Conservation (phyloP, 2,888 invertebrate genomes). For the Agrotis segetum region DNA sequence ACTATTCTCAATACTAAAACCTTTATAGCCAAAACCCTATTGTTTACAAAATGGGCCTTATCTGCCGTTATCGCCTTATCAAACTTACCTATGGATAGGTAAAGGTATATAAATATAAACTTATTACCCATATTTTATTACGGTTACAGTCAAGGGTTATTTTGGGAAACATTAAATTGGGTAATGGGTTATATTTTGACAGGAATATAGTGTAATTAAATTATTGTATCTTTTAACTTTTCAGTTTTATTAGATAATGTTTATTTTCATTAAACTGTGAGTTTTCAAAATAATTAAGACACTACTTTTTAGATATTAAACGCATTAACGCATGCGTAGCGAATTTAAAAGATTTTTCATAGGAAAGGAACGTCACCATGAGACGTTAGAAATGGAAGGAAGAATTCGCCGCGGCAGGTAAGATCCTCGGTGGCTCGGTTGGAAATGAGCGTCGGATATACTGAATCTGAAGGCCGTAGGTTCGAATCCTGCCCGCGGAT, state of each 20-base stretch:
- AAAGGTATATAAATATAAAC: conserved; percentile 23
- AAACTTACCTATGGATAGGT: conserved; percentile 12
- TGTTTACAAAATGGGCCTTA: conserved; percentile 30
- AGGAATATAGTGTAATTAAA: neutral
- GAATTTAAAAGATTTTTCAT: no score
- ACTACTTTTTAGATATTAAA: no score
- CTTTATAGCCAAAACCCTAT: conserved; percentile 13
- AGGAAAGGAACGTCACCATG: no score
- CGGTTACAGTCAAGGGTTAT: conserved; percentile 53
- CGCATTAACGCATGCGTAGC: no score
- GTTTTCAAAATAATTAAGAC: neutral
- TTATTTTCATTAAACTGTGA: no score
- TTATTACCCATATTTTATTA: conserved; percentile 54
- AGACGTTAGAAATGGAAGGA: no score
- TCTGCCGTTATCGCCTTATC: conserved; percentile 39
- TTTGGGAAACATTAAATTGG: conserved; percentile 47
- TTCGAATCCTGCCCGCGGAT: no score
- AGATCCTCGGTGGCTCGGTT: no score
- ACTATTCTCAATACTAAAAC: conserved; percentile 3
- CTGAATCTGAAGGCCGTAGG: no score
- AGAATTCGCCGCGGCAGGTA: no score
- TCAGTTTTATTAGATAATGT: no score
- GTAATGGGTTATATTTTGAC: conserved; percentile 37
- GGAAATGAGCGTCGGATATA: no score
- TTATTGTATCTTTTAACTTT: neutral